Percentiles rank a stretch among this genome's conserved stretches.
Conservation (phyloP, 2,113 vertebrate species). For the Macheiramphus alcinus region DNA sequence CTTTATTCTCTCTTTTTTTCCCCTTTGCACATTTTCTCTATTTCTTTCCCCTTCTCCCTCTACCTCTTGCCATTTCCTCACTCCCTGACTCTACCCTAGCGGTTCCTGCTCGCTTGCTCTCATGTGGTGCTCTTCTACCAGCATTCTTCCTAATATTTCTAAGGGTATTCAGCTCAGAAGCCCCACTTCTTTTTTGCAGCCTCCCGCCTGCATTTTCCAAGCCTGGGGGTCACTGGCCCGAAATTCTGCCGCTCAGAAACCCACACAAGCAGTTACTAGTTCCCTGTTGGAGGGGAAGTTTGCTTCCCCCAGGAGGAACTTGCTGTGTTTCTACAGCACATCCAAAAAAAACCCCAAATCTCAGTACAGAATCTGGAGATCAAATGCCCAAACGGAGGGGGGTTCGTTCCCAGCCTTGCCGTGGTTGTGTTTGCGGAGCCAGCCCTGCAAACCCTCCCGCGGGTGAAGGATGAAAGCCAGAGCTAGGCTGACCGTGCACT, state of each 20-base stretch:
- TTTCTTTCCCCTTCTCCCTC: neutral
- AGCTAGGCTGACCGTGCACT: rapidly evolving
- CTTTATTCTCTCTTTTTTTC: neutral
- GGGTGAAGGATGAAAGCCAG: neutral
- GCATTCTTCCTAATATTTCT: neutral
- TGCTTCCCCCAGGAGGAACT: neutral
- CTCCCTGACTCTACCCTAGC: neutral
- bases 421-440: neutral
- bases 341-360: neutral
- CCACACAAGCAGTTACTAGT: neutral
- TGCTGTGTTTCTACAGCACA: neutral
- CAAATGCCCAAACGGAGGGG: neutral
- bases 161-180: neutral
- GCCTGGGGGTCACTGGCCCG: neutral
- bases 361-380: neutral
- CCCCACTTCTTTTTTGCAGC: neutral
- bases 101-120: neutral
- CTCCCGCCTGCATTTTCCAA: neutral
- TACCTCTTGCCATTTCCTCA: neutral
- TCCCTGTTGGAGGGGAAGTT: constrained; percentile 22
- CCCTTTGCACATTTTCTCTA: neutral
- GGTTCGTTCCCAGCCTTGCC: neutral
- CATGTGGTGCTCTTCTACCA: neutral
- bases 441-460: neutral
- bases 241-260: neutral